These are phyloP conservation scores for Bombus sibiricus DNA, from an alignment of 1,140 invertebrate species.

Conservation along the genomic window DNA sequence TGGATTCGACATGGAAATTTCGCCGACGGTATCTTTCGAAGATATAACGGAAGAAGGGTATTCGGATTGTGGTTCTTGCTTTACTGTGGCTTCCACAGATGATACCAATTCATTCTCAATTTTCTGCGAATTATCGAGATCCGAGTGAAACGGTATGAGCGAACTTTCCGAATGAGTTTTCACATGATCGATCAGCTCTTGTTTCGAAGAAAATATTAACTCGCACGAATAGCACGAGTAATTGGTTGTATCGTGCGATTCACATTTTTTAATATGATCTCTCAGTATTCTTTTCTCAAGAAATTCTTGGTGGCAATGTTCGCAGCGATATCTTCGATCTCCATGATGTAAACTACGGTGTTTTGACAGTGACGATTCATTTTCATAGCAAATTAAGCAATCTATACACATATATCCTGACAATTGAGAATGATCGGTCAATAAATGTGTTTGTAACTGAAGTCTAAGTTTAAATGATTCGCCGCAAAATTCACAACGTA, in stretches of 20 bases:
- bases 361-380: not conserved
- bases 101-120: not conserved
- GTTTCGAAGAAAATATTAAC: not conserved
- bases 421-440: not conserved
- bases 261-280: conserved; percentile 27
- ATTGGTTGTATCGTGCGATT: not conserved
- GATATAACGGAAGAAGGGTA: not conserved
- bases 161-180: not conserved
- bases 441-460: conserved; percentile 37
- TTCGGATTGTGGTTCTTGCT: not conserved
- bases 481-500: conserved; percentile 38
- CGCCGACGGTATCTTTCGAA: not conserved
- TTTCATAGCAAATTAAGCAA: conserved; percentile 29
- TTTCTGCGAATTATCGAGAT: not conserved
- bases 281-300: conserved; percentile 19
- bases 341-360: conserved; percentile 20
- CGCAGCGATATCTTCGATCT: conserved; percentile 39
- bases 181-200: conserved; percentile 1
- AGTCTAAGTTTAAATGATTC: conserved; percentile 10
- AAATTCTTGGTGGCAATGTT: conserved; percentile 40
- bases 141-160: not conserved
- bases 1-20: not conserved
- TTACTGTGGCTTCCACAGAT: not conserved
- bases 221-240: conserved; percentile 18
- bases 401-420: conserved; percentile 17